Evolutionary conservation across 2,113 vertebrate genomes (phyloP).

Genomic region (Capreolus pygargus): DNA sequence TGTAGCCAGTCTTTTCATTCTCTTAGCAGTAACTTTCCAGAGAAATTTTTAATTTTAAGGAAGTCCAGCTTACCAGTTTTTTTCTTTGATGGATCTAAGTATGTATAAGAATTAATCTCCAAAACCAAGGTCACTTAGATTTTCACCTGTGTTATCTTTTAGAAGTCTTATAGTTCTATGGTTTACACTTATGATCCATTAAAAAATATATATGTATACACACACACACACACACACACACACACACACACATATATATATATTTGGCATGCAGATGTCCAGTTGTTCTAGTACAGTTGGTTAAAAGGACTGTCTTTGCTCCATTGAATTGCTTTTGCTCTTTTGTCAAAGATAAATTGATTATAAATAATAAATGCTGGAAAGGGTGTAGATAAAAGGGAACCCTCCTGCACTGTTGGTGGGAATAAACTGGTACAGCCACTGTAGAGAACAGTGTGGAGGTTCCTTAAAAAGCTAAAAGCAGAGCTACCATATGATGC

Average conservation of each 20-base stretch:
- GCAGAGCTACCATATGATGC: not conserved
- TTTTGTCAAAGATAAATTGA: not conserved
- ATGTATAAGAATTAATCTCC: not conserved
- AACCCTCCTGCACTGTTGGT: not conserved
- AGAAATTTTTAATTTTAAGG: not conserved
- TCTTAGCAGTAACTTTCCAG: not conserved
- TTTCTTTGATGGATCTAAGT: not conserved
- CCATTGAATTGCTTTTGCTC: not conserved
- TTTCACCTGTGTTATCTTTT: not conserved
- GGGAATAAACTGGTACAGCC: not conserved
- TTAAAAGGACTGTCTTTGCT: not conserved
- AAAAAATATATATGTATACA: not conserved
- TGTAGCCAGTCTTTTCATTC: not conserved
- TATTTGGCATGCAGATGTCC: not conserved
- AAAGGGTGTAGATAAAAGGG: not conserved
- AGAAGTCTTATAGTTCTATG: not conserved
- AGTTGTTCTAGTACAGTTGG: not conserved
- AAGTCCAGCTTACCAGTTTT: not conserved
- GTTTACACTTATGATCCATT: not conserved
- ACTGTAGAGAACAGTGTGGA: not conserved
- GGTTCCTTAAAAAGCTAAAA: not conserved
- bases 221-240: not conserved
- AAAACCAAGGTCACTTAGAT: not conserved
- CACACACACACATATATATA: not conserved
- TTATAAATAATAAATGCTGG: not conserved